These are phyloP conservation scores for Cyprinus carpio DNA, from an alignment of 2,113 vertebrate species.

Conservation along the genomic window DNA sequence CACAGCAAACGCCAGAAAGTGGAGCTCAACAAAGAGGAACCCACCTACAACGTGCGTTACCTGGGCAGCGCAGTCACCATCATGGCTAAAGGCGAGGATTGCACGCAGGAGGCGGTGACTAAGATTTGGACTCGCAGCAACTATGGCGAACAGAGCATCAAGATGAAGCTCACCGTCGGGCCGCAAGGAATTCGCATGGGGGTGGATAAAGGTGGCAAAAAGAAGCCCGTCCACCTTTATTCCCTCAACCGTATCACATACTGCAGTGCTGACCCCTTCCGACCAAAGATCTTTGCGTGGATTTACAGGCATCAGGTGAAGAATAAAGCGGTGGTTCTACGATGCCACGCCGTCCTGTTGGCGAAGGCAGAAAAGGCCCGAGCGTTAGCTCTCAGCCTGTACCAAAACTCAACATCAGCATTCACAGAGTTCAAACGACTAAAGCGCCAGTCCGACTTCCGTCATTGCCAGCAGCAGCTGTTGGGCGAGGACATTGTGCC, in stretches of 20 bases:
- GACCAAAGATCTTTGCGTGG: slow-evolving; percentile 91
- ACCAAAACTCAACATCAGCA: slow-evolving; percentile 84
- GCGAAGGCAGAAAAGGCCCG: slow-evolving; percentile 84
- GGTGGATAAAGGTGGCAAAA: slow-evolving; percentile 78
- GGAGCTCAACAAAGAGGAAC: slow-evolving; percentile 91
- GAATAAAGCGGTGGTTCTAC: slow-evolving; percentile 94
- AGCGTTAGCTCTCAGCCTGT: slow-evolving; percentile 81
- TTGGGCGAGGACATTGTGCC: slow-evolving; percentile 84
- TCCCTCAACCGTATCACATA: slow-evolving; percentile 91
- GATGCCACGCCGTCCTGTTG: slow-evolving; percentile 91
- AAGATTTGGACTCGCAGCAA: slow-evolving; percentile 93
- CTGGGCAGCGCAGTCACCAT: slow-evolving; percentile 93
- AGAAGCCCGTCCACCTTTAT: slow-evolving; percentile 85
- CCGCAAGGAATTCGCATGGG: slow-evolving; percentile 88
- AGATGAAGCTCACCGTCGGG: slow-evolving; percentile 89
- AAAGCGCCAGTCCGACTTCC: slow-evolving; percentile 89
- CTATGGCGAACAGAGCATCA: slow-evolving; percentile 82
- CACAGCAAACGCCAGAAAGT: slow-evolving; percentile 88
- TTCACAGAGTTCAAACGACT: slow-evolving; percentile 93
- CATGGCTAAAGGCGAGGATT: slow-evolving; percentile 93
- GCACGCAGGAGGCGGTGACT: slow-evolving; percentile 88
- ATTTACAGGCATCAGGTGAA: slow-evolving; percentile 95
- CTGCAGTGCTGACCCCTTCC: slow-evolving; percentile 81
- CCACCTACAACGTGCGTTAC: slow-evolving; percentile 89
- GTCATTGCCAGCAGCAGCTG: slow-evolving; percentile 85